Conservation (phyloP, 2,113 vertebrate genomes). For the Aramus guarauna region DNA sequence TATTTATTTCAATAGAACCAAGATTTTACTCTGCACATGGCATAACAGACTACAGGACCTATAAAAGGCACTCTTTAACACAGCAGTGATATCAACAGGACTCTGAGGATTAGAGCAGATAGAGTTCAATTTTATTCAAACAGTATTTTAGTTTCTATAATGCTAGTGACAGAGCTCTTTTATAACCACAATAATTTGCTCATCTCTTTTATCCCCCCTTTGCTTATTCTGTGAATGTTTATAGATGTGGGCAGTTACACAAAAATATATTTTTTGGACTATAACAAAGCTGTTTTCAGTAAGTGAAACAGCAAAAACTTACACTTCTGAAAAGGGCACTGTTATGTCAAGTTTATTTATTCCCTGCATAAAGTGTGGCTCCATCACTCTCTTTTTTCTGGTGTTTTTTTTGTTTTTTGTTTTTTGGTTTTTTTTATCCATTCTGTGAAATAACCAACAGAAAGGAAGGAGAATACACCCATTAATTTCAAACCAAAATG, state of each 20-base stretch:
- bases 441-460: not conserved
- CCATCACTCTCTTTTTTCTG: not conserved
- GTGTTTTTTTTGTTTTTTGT: not conserved
- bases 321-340: not conserved
- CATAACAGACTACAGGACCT: not conserved
- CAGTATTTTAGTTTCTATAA: not conserved
- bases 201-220: not conserved
- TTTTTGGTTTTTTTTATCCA: not conserved
- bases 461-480: not conserved
- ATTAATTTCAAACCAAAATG: not conserved
- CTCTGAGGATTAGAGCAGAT: not conserved
- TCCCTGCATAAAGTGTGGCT: not conserved
- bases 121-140: not conserved
- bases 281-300: not conserved
- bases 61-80: not conserved
- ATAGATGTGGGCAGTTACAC: not conserved
- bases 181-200: not conserved
- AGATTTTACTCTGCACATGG: not conserved
- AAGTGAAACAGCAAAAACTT: not conserved
- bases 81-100: not conserved
- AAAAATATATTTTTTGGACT: not conserved
- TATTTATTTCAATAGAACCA: not conserved
- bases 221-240: constrained; percentile 7
- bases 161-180: not conserved
- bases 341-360: constrained; percentile 13